Base-by-base conservation (phyloP, 2,113 vertebrate genomes). In the Nyctereutes procyonoides region DNA sequence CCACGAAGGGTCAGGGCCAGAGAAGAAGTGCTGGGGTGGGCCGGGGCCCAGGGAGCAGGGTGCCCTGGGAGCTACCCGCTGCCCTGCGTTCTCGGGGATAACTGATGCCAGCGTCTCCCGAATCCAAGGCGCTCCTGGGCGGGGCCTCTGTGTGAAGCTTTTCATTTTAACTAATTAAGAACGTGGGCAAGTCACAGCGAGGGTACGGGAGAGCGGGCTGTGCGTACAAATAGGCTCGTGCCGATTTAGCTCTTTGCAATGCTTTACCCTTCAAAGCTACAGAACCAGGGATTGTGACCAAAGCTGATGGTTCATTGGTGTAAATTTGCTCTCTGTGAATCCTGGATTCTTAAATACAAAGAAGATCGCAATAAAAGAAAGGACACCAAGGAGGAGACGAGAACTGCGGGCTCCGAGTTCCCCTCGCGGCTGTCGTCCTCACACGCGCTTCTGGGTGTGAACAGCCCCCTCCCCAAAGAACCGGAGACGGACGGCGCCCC, bases 171-270 rank as follows among this genome's bases (percentile, higher is more conserved):
- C 7, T 19, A 26, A 22, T 12, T 4, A 20, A 71, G 53, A 85
- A 8, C 60, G 26, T 60, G n/a, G 8, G 4, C 13, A 2, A 26
- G 26, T 12, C 4, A 28, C 8, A 38, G 5, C 1, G n/a, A 43
- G 6, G 32, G 8, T 1, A 1, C 5, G 0, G 3, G 3, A 3
- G 0, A 19, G 71, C 1, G 1, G 2, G 8, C 0, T 38, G 0
- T 24, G 1, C 4, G 0, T 0, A 2, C 6, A 16, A 4, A 7
- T 2, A 20, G 32, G 19, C 19, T 0, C 7, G 4, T 3, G 4
- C 1, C 6, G 11, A 10, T 5, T 30, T 5, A 2, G 19, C 14
- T 0, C 14, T 2, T 8, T 3, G 62, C 2, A 7, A 4, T 10
- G 51, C 5, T 58, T 30, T n/a, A 4, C 19, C 10, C n/a, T 19